Percentiles rank a stretch among this genome's conserved stretches.
Conservation (phyloP, 2,113 vertebrate genomes). For the Gadus chalcogrammus region DNA sequence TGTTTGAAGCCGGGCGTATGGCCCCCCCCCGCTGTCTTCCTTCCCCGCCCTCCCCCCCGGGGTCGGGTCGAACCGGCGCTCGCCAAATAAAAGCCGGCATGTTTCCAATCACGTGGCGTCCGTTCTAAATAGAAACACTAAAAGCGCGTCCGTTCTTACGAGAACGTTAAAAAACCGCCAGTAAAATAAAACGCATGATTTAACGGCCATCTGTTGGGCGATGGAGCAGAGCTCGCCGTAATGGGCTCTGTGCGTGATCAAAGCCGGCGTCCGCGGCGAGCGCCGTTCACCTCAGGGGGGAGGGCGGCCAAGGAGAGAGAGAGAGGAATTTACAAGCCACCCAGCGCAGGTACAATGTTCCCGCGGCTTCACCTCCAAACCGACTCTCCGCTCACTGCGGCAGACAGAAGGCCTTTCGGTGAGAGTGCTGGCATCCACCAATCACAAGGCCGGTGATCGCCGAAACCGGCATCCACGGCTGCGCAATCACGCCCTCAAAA, state of each 20-base stretch:
- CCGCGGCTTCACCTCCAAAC: constrained; percentile 34
- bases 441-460: constrained; percentile 6
- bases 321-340: constrained; percentile 60
- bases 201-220: constrained; percentile 74
- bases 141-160: constrained; percentile 66
- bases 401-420: constrained; percentile 8
- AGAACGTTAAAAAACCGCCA: constrained; percentile 58
- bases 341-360: constrained; percentile 55
- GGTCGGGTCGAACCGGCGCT: background rate
- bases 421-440: constrained; percentile 21
- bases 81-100: constrained; percentile 37
- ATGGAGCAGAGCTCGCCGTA: constrained; percentile 54
- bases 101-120: constrained; percentile 61
- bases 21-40: constrained; percentile 23
- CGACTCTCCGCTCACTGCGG: background rate
- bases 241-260: constrained; percentile 66
- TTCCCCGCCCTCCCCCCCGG: constrained; percentile 20
- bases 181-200: constrained; percentile 74
- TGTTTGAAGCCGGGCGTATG: constrained; percentile 22
- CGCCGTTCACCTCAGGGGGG: constrained; percentile 50
- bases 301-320: constrained; percentile 32
- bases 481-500: constrained; percentile 38
- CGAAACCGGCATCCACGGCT: constrained; percentile 13
- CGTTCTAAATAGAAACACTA: constrained; percentile 64
- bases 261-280: constrained; percentile 56